Percentiles rank a stretch among this genome's conserved stretches.
Evolutionary conservation across 2,797 vertebrate species (phyloP).

Genomic region (Pseudochaenichthys georgianus): DNA sequence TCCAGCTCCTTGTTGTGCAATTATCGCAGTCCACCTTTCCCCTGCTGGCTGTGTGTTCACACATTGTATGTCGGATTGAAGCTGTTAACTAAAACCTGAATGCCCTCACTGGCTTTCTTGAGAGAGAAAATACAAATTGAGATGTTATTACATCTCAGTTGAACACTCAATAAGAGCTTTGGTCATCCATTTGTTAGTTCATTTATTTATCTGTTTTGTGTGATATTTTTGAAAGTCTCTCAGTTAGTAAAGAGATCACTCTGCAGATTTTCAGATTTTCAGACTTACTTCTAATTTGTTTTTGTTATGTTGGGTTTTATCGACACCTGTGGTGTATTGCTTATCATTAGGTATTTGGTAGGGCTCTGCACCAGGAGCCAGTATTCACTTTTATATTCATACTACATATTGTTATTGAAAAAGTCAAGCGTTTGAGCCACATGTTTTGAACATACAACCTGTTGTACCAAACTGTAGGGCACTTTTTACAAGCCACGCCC

Average conservation of each 20-base stretch:
- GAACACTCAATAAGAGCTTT: conserved; percentile 44
- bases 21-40: conserved; percentile 27
- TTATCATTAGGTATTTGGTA: not conserved
- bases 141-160: conserved; percentile 59
- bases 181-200: conserved; percentile 49
- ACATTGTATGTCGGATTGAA: conserved; percentile 32
- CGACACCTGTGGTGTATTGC: not conserved
- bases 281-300: conserved; percentile 29
- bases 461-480: too few species aligned
- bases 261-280: conserved; percentile 13
- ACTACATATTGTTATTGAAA: not conserved
- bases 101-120: conserved; percentile 21
- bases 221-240: conserved; percentile 40
- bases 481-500: too few species aligned
- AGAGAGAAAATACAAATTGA: conserved; percentile 49
- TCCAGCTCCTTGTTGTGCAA: conserved; percentile 33
- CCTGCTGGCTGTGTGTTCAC: not conserved
- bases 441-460: too few species aligned
- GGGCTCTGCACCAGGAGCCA: not conserved
- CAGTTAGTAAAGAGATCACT: conserved; percentile 35
- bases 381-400: not conserved
- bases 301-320: conserved; percentile 12
- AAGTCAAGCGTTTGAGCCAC: too few species aligned
- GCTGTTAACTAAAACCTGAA: conserved; percentile 49
- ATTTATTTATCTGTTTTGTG: conserved; percentile 46